A percentile compares a stretch with the other conserved stretches of the same genome.
Conservation (phyloP, 2,113 vertebrate genomes). For the Phyllostomus discolor region DNA sequence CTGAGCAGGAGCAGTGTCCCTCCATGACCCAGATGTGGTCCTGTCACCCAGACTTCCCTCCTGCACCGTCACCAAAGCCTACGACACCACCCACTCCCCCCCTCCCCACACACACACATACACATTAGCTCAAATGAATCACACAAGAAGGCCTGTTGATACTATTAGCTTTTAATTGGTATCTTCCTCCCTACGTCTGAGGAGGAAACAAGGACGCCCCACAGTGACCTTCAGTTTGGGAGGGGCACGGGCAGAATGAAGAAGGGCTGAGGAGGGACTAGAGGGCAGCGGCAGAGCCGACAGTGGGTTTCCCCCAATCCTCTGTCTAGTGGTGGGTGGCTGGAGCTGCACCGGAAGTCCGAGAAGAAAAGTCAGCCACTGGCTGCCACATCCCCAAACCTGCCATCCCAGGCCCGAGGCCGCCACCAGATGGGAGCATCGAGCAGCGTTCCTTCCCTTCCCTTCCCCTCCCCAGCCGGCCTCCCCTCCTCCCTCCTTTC, state of each 20-base stretch:
- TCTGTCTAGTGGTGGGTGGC: background rate
- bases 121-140: background rate
- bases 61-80: background rate
- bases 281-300: slow-evolving; percentile 16
- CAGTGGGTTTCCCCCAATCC: background rate
- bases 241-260: background rate
- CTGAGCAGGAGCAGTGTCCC: background rate
- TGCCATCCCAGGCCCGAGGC: rapidly evolving
- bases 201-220: background rate
- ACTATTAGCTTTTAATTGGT: slow-evolving; percentile 61
- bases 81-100: rapidly evolving
- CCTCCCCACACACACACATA: too few relatives aligned
- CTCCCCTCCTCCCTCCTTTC: background rate
- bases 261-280: slow-evolving; percentile 5
- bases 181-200: background rate
- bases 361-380: background rate
- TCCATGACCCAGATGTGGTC: background rate
- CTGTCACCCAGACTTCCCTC: background rate
- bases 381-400: background rate
- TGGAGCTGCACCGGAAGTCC: background rate
- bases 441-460: background rate
- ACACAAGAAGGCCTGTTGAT: background rate
- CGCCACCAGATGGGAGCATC: slow-evolving; percentile 68
- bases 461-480: background rate
- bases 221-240: background rate